Base-by-base conservation (phyloP, 2,888 invertebrate species). In the Pristionchus exspectatus region DNA sequence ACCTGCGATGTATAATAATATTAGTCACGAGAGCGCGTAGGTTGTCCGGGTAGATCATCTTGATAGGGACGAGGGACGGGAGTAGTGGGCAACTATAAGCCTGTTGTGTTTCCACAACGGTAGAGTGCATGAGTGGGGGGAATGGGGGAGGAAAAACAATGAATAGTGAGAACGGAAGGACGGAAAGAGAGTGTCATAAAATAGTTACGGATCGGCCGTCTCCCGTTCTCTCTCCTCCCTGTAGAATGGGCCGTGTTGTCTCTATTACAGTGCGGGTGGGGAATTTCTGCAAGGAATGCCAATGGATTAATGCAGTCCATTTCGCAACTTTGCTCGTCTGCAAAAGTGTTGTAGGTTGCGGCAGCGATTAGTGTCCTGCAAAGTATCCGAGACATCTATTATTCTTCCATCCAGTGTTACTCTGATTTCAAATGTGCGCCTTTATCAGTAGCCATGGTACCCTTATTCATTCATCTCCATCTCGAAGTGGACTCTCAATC, bases 41-140 rank as follows among this genome's bases (percentile, higher is more conserved):
- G 27, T 16, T 50, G 81, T 50, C 21, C 81, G 50, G 81, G 81
- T 81, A 81, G 81, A 81, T 81, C 81, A 81, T 63, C 63, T 63
- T 44, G 81, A 81, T 81, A 50, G 44, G 33, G 30, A 14, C n/a
- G n/a, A n/a, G n/a, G n/a, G n/a, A n/a, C n/a, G n/a, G n/a, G 50
- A 27, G n/a, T 38, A 33, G 74, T 33, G 24, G 74, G 74, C 74
- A 74, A 74, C 74, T n/a, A 54, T 54, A 81, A 81, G 81, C 81
- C 81, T 81, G 81, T 81, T 81, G 74, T 69, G 69, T 69, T 33
- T 38, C 44, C 44, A 9, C 33, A 24, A 9, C 38, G 30, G 69
- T 3, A 69, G 18, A 74, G 74, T 74, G 9, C 74, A 74, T 33
- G 44, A 50, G 12, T n/a, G 38, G 74, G n/a, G 38, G 74, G 38